These are phyloP conservation scores for Anorthoa munda DNA, from an alignment of 2,888 invertebrate species.

Conservation along the genomic window DNA sequence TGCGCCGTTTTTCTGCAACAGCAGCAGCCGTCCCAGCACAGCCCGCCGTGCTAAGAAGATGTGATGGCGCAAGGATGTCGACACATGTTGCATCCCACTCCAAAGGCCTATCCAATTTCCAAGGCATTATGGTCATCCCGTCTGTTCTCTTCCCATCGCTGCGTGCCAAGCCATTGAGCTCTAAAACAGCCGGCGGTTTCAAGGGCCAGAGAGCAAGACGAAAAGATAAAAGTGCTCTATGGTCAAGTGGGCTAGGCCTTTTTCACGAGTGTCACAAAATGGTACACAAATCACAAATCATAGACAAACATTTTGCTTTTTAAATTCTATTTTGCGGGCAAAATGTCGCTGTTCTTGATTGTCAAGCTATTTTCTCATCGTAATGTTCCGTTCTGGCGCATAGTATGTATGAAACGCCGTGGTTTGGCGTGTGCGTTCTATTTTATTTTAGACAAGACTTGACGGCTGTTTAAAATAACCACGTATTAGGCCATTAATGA, in stretches of 20 bases:
- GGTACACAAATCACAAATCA: constrained; percentile 67
- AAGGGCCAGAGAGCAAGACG: no score
- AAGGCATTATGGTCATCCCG: no score
- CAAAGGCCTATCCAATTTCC: no score
- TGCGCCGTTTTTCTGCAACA: no score
- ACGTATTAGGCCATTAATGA: no score
- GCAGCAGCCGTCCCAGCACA: no score
- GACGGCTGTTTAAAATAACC: constrained; percentile 87
- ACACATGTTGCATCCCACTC: no score
- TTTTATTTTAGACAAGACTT: constrained; percentile 90
- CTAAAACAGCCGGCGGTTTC: no score
- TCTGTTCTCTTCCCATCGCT: no score
- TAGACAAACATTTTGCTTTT: constrained; percentile 82
- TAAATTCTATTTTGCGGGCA: constrained; percentile 85
- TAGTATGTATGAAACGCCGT: constrained; percentile 90
- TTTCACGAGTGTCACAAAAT: constrained; percentile 31
- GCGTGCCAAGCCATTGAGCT: no score
- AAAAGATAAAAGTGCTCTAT: constrained; percentile 30
- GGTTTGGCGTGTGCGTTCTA: constrained; percentile 89
- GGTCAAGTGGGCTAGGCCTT: constrained; percentile 15
- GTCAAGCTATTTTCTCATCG: constrained; percentile 91
- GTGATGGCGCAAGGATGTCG: no score
- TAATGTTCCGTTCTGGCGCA: constrained; percentile 91
- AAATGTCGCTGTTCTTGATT: constrained; percentile 91
- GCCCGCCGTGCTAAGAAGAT: no score